Evolutionary conservation across 92 coral and sea anemone genomes (phyloP).

Genomic region (Palythoa grandis): DNA sequence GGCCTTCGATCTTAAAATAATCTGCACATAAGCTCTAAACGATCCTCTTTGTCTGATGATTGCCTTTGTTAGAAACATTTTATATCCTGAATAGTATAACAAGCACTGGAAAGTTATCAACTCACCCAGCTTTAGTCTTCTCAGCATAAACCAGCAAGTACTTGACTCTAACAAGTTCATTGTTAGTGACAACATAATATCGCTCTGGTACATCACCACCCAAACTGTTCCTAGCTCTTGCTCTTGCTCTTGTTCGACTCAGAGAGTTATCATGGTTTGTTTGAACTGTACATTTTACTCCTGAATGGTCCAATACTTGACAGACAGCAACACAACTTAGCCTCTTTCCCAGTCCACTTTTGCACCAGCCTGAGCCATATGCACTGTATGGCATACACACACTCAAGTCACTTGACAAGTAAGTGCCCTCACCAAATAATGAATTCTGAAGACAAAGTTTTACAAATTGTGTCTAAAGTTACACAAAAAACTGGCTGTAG

Average conservation of each 20-base stretch:
- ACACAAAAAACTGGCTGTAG: too few relatives aligned
- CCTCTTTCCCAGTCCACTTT: conserved; percentile 73
- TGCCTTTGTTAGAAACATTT: too few relatives aligned
- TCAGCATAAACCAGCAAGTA: conserved; percentile 90
- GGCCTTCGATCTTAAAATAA: too few relatives aligned
- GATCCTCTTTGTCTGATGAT: too few relatives aligned
- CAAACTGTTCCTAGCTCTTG: conserved; percentile 91
- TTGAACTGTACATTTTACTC: conserved; percentile 88
- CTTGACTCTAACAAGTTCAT: conserved; percentile 87
- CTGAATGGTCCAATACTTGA: conserved; percentile 94
- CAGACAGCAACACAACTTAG: conserved; percentile 96
- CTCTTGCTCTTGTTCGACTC: conserved; percentile 78
- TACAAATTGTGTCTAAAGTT: too few relatives aligned
- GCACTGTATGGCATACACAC: conserved; percentile 92
- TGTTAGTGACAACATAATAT: conserved; percentile 98
- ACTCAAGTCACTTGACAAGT: conserved; percentile 94
- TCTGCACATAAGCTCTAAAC: too few relatives aligned
- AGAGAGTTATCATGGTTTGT: conserved; percentile 45
- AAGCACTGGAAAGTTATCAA: neutral
- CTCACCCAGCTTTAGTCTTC: conserved; percentile 45
- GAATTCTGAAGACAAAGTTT: conserved; percentile 69
- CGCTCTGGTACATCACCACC: conserved; percentile 98
- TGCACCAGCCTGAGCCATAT: conserved; percentile 84
- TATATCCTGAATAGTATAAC: too few relatives aligned
- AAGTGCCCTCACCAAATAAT: conserved; percentile 96